A percentile compares a stretch with the other conserved stretches of the same genome.
Conservation (phyloP, 1,140 invertebrate genomes). For the Drosophila ironensis region DNA sequence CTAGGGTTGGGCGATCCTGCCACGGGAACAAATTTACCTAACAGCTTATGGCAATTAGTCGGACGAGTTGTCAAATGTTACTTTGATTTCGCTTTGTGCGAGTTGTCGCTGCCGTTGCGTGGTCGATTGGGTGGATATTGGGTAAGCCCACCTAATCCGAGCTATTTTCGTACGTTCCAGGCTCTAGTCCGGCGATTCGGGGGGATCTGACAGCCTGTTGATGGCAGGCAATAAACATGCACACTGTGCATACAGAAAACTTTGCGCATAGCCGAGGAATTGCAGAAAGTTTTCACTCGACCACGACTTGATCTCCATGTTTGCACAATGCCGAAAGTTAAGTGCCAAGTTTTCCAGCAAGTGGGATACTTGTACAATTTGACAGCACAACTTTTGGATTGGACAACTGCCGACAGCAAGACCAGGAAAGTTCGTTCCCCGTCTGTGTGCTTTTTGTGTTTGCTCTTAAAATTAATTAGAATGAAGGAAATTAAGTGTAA, state of each 20-base stretch:
- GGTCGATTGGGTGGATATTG: slow-evolving; percentile 11
- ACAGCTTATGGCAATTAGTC: slow-evolving; percentile 71
- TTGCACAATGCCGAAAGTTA: slow-evolving; percentile 22
- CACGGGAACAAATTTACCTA: slow-evolving; percentile 50
- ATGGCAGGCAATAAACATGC: neutral
- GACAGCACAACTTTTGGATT: slow-evolving; percentile 19
- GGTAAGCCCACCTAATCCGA: neutral
- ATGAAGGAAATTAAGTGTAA: slow-evolving; percentile 49
- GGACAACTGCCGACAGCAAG: slow-evolving; percentile 33
- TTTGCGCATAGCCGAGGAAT: slow-evolving; percentile 10
- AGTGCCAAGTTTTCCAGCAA: slow-evolving; percentile 27
- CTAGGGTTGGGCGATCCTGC: neutral
- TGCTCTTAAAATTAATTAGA: slow-evolving; percentile 46
- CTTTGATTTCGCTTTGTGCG: slow-evolving; percentile 41
- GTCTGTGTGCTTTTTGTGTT: neutral
- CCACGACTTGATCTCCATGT: neutral
- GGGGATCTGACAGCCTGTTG: neutral
- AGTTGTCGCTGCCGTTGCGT: slow-evolving; percentile 6
- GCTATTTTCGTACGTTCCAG: slow-evolving; percentile 16
- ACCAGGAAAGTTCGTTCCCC: neutral
- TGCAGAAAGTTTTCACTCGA: slow-evolving; percentile 3
- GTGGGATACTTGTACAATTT: slow-evolving; percentile 31
- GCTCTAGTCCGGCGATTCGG: neutral
- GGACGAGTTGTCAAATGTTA: slow-evolving; percentile 44
- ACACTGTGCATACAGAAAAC: slow-evolving; percentile 6